These are phyloP conservation scores for Muscidifurax raptorellus DNA, from an alignment of 1,140 invertebrate genomes.

Conservation along the genomic window DNA sequence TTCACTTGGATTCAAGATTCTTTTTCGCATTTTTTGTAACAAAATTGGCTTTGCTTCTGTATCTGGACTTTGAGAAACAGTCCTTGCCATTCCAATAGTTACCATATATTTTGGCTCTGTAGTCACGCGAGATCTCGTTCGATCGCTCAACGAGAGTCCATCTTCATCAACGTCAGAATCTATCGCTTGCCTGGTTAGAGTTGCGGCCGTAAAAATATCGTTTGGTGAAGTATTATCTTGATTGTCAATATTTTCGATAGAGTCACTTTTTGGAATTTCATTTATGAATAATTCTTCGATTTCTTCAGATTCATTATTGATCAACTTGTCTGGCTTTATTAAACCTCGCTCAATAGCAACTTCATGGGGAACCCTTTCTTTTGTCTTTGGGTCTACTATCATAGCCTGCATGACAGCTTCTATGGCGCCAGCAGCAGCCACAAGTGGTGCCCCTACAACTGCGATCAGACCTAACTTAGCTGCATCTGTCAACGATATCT, in stretches of 20 bases:
- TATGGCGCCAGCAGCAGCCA: slow-evolving; percentile 78
- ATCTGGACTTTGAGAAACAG: slow-evolving; percentile 74
- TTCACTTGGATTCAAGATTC: slow-evolving; percentile 82
- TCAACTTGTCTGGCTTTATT: slow-evolving; percentile 73
- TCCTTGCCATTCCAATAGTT: slow-evolving; percentile 78
- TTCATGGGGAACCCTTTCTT: slow-evolving; percentile 84
- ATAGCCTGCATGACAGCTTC: slow-evolving; percentile 78
- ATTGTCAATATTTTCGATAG: not conserved
- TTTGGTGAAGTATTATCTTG: not conserved
- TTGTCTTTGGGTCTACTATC: slow-evolving; percentile 86
- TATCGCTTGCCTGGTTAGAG: too few relatives aligned
- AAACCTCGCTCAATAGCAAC: slow-evolving; percentile 87
- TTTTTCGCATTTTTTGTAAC: slow-evolving; percentile 86
- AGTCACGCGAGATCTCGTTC: slow-evolving; percentile 77
- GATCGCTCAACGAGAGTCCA: slow-evolving; percentile 75
- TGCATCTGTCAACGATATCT: slow-evolving; percentile 84
- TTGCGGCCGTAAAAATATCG: not conserved
- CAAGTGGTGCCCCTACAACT: slow-evolving; percentile 83
- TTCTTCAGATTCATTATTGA: slow-evolving; percentile 55
- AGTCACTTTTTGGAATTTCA: not conserved
- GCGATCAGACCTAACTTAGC: slow-evolving; percentile 83
- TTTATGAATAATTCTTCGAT: not conserved
- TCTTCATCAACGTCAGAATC: slow-evolving; percentile 51
- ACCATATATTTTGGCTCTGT: slow-evolving; percentile 83
- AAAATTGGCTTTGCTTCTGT: slow-evolving; percentile 81